phyloP scores from a whole-genome alignment of 1,140 invertebrate species.

The Nixonia krombeini region DNA sequence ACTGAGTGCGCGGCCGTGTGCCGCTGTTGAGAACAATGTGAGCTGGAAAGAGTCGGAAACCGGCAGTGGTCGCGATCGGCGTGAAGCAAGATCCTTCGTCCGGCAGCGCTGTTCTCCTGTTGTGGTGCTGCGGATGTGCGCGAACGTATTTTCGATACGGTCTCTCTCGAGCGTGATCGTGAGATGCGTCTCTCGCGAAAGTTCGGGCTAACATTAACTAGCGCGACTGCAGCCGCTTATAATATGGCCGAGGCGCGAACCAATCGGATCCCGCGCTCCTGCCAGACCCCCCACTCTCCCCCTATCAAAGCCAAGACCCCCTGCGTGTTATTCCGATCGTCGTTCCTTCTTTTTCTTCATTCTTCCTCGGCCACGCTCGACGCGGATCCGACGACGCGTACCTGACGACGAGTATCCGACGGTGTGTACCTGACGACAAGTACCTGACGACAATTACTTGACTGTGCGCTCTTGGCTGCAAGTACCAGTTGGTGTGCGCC shows the following conservation, averaged over 20 bases:
- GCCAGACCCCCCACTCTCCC: constrained; percentile 52
- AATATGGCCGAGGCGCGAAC: constrained; percentile 69
- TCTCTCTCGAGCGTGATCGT: constrained; percentile 31
- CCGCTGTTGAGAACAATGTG: not conserved
- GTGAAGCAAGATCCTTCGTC: not conserved
- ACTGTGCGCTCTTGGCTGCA: not conserved
- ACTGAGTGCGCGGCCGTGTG: not conserved
- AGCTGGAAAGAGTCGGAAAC: not conserved
- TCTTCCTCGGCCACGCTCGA: constrained; percentile 11
- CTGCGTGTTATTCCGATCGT: constrained; percentile 57
- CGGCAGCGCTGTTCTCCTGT: not conserved
- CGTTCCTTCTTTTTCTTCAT: constrained; percentile 38
- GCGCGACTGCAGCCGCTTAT: constrained; percentile 67
- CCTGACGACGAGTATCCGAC: not conserved
- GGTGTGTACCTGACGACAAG: not conserved
- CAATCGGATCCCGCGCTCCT: constrained; percentile 64
- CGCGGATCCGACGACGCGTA: no score
- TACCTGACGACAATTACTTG: not conserved
- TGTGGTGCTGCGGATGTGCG: not conserved
- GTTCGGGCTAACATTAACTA: constrained; percentile 69
- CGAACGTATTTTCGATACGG: constrained; percentile 11
- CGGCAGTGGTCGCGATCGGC: no score
- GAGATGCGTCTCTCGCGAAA: constrained; percentile 66
- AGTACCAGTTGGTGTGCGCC: not conserved
- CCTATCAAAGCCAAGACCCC: constrained; percentile 52